phyloP scores from a whole-genome alignment of 2,797 vertebrate genomes.

The Chiropotes sagulatus region DNA sequence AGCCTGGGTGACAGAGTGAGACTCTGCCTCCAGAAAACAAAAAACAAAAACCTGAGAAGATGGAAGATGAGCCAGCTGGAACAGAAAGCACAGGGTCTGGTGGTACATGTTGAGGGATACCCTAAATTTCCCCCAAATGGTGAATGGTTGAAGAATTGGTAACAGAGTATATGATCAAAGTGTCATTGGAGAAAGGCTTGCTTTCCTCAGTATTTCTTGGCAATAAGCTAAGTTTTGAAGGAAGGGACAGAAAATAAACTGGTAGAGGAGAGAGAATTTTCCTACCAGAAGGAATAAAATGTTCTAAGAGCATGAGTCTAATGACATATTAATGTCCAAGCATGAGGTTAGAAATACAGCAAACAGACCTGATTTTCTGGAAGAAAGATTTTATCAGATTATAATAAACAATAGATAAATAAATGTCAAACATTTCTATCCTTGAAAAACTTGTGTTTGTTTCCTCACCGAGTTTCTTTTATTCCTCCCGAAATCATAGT shows the following conservation, averaged over 20 bases:
- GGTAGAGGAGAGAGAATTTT: background rate
- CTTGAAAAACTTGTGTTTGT: slow-evolving; percentile 21
- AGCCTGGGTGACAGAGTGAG: background rate
- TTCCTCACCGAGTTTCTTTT: slow-evolving; percentile 36
- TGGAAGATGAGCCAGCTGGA: background rate
- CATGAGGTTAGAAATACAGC: background rate
- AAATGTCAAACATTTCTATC: background rate
- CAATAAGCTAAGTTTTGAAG: background rate
- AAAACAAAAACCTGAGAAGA: background rate
- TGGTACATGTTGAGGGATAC: background rate
- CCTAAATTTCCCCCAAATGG: background rate
- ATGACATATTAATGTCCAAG: background rate
- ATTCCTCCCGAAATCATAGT: slow-evolving; percentile 1
- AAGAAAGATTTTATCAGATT: slow-evolving; percentile 29
- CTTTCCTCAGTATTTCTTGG: background rate
- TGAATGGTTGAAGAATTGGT: background rate
- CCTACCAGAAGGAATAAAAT: background rate
- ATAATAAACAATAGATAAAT: slow-evolving; percentile 31
- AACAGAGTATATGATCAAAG: background rate
- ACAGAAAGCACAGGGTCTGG: background rate
- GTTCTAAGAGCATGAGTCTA: background rate
- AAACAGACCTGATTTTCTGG: slow-evolving; percentile 15
- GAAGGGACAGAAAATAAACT: background rate
- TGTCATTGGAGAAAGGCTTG: background rate
- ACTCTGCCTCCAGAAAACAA: background rate